Conservation (phyloP, 2,888 invertebrate species). For the Prosopocoilus inquinatus region DNA sequence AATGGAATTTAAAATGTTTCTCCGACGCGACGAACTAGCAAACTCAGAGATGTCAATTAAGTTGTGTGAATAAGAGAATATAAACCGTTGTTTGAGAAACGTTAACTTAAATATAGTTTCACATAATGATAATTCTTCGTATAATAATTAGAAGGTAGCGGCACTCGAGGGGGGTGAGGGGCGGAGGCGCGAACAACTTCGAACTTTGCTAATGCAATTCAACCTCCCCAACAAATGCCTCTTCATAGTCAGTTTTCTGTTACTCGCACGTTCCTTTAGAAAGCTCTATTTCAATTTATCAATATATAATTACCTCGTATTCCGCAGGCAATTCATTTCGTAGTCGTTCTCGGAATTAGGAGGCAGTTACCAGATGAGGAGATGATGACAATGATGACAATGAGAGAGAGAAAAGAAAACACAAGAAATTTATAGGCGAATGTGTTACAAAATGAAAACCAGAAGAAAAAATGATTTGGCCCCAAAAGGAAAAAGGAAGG, state of each 20-base stretch:
- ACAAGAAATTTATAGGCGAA: too few relatives aligned
- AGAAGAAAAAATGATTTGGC: too few relatives aligned
- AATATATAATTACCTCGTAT: conserved; percentile 25
- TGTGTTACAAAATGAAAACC: too few relatives aligned
- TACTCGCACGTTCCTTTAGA: conserved; percentile 21
- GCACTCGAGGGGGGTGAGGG: neutral
- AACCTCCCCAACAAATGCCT: conserved; percentile 11
- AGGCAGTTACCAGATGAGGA: neutral
- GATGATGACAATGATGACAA: too few relatives aligned
- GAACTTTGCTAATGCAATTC: conserved; percentile 23
- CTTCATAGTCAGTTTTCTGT: conserved; percentile 18
- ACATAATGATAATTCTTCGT: neutral
- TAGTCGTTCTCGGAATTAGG: neutral
- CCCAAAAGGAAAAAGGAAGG: too few relatives aligned
- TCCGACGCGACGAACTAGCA: too few relatives aligned
- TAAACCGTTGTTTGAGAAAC: too few relatives aligned
- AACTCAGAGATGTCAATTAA: too few relatives aligned
- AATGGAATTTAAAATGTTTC: too few relatives aligned
- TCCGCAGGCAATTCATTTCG: conserved; percentile 16
- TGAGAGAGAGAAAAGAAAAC: too few relatives aligned
- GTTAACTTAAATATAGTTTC: conserved; percentile 3
- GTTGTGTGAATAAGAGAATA: too few relatives aligned
- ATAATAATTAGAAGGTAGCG: conserved; percentile 1
- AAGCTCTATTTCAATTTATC: conserved; percentile 24
- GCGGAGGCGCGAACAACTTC: neutral